These are phyloP conservation scores for Rhagoletis pomonella DNA, from an alignment of 1,140 invertebrate genomes.

Conservation along the genomic window DNA sequence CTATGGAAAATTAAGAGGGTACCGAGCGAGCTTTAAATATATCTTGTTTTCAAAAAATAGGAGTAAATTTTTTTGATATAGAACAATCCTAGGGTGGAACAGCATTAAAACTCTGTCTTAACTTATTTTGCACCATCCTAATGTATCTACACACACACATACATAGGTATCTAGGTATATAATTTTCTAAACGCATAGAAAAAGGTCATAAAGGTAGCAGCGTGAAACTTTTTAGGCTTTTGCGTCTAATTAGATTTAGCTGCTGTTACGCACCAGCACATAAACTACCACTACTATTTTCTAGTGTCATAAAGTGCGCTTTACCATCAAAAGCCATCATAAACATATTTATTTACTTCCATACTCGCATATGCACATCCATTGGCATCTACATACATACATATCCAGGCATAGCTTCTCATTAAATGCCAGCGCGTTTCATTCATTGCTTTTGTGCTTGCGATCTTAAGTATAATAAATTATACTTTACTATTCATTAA, in stretches of 20 bases:
- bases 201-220: constrained; percentile 47
- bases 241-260: constrained; percentile 46
- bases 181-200: neutral
- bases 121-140: no score
- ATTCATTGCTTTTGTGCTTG: constrained; percentile 44
- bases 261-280: constrained; percentile 14
- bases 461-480: constrained; percentile 49
- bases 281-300: neutral
- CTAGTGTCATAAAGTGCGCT: constrained; percentile 10
- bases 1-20: no score
- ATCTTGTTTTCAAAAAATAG: no score
- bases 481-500: constrained; percentile 47
- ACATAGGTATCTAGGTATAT: neutral
- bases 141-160: neutral
- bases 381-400: neutral
- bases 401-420: neutral
- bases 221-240: constrained; percentile 46
- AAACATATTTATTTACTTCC: neutral
- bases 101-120: no score
- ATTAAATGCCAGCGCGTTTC: constrained; percentile 43
- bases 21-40: no score
- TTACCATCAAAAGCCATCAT: neutral
- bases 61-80: no score
- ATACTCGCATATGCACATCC: neutral
- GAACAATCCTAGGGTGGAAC: no score